Base-by-base conservation (phyloP, 2,113 vertebrate genomes). In the Silurus meridionalis region DNA sequence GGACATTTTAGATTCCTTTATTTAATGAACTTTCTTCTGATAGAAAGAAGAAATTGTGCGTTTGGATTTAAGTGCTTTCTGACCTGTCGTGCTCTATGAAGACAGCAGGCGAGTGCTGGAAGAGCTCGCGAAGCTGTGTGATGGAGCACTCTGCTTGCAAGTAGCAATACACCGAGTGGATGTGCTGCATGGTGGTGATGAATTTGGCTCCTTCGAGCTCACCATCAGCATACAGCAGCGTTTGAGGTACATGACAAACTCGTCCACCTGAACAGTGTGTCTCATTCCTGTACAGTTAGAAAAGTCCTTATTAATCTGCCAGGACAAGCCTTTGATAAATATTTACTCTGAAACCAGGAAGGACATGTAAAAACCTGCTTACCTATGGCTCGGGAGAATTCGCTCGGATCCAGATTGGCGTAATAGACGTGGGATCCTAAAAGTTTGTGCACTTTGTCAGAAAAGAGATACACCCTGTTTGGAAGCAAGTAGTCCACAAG, bases 381-480 rank as follows among this genome's bases (percentile, higher is more conserved):
- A 96, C 95, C 95, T 46, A 94, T 67, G 55, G 84, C 87, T 88
- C 25, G 92, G 91, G 91, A 93, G 90, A 96, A 95, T 63, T 93
- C 88, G 72, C 94, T 95, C 78, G 93, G 86, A 5, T 80, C 4
- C 17, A 91, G 75, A 79, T 94, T 85, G 50, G 94, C 83, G 8
- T 96, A 95, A 75, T 67, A 85, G 28, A 95, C 95, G 0, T 95
- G 95, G 8, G 88, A 90, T 75, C 93, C 95, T 83, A 96, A 90
- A 46, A 96, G 91, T 0, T 19, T 48, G 69, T 23, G 69, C 85
- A 96, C 80, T 23, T 94, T 91, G 0, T 67, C 46, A 10, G 92
- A 95, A n/a, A 28, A 80, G 90, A 95, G 89, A 90, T 95, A 94
- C 46, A 94, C 91, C 0, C 90, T 91, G 84, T 60, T 91, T 8